Evolutionary conservation across 2,888 invertebrate species (phyloP).

Genomic region (Aphodius sticticus): DNA sequence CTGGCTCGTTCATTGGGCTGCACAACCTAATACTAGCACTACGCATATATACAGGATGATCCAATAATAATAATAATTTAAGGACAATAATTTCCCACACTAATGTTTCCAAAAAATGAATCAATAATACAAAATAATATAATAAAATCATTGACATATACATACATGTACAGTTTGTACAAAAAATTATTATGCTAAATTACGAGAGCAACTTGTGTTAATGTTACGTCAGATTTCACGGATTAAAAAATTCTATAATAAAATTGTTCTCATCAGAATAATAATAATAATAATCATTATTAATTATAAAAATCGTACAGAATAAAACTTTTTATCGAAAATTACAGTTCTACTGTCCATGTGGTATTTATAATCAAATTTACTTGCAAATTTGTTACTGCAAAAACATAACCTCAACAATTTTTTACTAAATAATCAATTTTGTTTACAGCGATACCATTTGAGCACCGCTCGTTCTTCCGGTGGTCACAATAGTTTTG

Average conservation of each 20-base stretch:
- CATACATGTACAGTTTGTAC: constrained; percentile 22
- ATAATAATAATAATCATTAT: not conserved
- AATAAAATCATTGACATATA: constrained; percentile 11
- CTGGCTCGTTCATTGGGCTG: not conserved
- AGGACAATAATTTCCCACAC: not conserved
- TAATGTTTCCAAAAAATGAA: not conserved
- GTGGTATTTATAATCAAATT: not conserved
- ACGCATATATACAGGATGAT: not conserved
- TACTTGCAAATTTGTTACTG: not conserved
- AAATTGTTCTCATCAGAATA: not conserved
- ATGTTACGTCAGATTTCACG: not conserved
- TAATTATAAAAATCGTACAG: not conserved
- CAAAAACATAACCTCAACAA: not conserved
- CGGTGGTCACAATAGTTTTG: not conserved
- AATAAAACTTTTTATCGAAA: not conserved
- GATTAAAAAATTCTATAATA: not conserved
- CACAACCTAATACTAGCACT: not conserved
- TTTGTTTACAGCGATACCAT: not conserved
- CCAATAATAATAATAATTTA: not conserved
- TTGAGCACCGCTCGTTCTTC: not conserved
- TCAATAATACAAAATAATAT: not conserved
- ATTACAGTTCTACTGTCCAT: not conserved
- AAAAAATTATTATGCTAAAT: constrained; percentile 7
- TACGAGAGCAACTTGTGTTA: not conserved
- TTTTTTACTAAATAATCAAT: not conserved